Evolutionary conservation across 2,113 vertebrate genomes (phyloP), one percentile per base, ranked within the genome.

Genomic region (Rutilus rutilus): DNA sequence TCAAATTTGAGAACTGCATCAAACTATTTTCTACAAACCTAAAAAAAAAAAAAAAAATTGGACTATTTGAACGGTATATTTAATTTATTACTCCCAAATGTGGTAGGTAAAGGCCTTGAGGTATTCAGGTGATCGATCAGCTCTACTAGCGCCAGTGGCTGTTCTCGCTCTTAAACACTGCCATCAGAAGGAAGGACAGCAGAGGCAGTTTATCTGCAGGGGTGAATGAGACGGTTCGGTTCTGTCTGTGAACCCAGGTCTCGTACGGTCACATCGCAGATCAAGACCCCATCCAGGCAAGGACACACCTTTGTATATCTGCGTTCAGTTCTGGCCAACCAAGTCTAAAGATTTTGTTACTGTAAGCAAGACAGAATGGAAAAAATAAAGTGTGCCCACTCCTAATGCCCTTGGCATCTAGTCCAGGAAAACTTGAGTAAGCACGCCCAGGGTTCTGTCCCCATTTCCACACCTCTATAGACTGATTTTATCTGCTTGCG

Each of bases 401-500:
- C 9, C 69, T 73, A 73, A 42, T 11, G 21, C 88, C 89, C 89
- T 78, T 85, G 84, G 90, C 82, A 88, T 89, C 90, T 88, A 91
- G 79, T 47, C 39, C 67, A 69, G 78, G 52, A 90, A 90, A 91
- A 94, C 90, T 93, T 94, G 93, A 92, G 87, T 94, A 91, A 92
- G 90, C 90, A 92, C 89, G 89, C 0, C 73, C 89, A 89, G 82
- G 84, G 76, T 92, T 93, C 88, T 90, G 92, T 93, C 92, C 94
- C 93, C 91, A 95, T 95, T 95, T 96, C 91, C 78, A 47, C 39
- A 12, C 59, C 42, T 39, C n/a, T n/a, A 77, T 90, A 90, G 96
- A 92, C 94, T 95, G 94, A 96, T 96, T 93, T 94, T 95, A 96
- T 96, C 95, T 96, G 95, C 93, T 94, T 96, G 91, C 91, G 95